phyloP scores from a whole-genome alignment of 2,888 invertebrate genomes.

The Euzetes globulus region DNA sequence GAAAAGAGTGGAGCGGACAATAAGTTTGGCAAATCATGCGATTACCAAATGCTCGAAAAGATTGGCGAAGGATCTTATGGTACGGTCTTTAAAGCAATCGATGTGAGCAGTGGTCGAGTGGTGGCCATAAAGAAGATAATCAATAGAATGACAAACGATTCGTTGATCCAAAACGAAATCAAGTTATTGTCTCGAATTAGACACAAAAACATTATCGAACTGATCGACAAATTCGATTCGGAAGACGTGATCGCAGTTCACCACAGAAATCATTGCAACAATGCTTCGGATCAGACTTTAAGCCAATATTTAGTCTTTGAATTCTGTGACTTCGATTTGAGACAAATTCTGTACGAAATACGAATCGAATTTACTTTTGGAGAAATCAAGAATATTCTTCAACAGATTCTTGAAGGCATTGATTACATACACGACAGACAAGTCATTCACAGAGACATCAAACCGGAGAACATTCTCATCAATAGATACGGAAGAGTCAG shows the following conservation, averaged over 20 bases:
- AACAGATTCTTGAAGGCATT: conserved; percentile 6
- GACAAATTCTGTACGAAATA: background rate
- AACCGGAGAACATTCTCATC: conserved; percentile 10
- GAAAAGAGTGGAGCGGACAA: background rate
- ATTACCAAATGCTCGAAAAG: background rate
- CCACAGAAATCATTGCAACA: background rate
- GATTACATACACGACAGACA: background rate
- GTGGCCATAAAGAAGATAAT: conserved; percentile 21
- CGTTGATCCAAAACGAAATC: background rate
- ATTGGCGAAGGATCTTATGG: conserved; percentile 24
- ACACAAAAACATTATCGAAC: conserved; percentile 9
- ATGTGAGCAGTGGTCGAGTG: background rate
- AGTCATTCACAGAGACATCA: background rate
- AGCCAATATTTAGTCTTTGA: conserved; percentile 1
- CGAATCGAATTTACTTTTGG: background rate
- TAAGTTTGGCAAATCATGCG: background rate
- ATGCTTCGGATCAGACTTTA: background rate
- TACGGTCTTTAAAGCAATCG: background rate
- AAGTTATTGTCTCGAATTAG: background rate
- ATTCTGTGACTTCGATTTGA: conserved; percentile 21
- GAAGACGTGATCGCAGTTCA: background rate
- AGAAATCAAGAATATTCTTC: conserved; percentile 27
- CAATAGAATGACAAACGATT: background rate
- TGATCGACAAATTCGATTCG: conserved; percentile 16
- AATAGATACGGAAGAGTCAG: background rate